Percentiles rank a stretch among this genome's conserved stretches.
Conservation (phyloP, 2,888 invertebrate genomes). For the Tetragonisca angustula region DNA sequence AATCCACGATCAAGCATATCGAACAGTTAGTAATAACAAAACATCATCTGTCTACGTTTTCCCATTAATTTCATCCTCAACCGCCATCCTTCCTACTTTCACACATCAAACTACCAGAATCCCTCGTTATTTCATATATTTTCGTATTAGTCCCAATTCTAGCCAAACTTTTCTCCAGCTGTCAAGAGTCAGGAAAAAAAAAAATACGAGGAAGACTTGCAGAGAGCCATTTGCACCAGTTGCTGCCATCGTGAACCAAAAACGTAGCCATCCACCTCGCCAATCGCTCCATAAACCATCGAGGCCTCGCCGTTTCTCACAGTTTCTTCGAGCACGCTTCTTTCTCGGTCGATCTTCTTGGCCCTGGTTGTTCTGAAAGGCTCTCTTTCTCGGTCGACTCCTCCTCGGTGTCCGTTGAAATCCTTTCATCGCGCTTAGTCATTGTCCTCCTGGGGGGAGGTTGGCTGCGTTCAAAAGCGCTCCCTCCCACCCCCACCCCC, state of each 20-base stretch:
- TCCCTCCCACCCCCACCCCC: no score
- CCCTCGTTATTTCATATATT: no score
- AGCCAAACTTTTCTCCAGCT: neutral
- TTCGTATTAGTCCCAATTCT: no score
- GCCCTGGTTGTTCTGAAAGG: neutral
- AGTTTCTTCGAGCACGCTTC: neutral
- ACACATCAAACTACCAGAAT: no score
- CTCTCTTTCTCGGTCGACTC: neutral
- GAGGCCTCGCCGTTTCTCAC: neutral
- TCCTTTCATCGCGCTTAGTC: conserved; percentile 22
- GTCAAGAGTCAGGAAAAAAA: neutral
- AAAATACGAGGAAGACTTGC: neutral
- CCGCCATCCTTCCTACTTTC: no score
- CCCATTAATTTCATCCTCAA: no score
- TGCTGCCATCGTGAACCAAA: no score
- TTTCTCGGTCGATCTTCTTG: neutral
- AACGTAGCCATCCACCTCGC: neutral
- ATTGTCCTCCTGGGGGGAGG: conserved; percentile 18
- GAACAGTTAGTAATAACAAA: no score
- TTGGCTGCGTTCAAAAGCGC: conserved; percentile 18
- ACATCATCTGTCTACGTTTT: no score
- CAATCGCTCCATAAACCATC: neutral
- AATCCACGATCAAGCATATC: no score
- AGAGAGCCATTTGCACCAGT: neutral
- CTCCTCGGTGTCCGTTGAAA: neutral